phyloP scores from a whole-genome alignment of 1,140 invertebrate genomes.

The Charaxes varanes region DNA sequence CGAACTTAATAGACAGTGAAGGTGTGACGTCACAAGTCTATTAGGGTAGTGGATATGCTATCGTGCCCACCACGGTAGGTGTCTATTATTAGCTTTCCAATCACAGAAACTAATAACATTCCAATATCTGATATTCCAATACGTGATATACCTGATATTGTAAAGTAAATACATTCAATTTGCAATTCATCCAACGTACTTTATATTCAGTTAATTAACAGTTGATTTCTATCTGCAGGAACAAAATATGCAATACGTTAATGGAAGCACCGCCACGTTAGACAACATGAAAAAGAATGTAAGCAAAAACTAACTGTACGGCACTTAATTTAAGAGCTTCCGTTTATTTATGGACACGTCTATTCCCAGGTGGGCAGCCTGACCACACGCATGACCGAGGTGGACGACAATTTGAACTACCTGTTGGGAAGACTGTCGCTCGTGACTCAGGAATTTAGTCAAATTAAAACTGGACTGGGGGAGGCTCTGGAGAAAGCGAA shows the following conservation, averaged over 20 bases:
- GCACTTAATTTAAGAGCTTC: no score
- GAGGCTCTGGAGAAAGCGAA: conserved; percentile 83
- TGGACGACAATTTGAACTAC: conserved; percentile 90
- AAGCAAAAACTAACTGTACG: conserved; percentile 24
- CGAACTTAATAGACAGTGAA: no score
- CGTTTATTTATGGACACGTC: neutral
- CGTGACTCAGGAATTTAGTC: conserved; percentile 90
- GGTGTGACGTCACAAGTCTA: no score
- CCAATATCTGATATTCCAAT: no score
- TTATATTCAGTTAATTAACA: conserved; percentile 25
- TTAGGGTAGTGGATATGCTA: no score
- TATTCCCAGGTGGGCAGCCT: conserved; percentile 79
- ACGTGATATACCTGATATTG: no score
- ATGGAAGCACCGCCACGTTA: conserved; percentile 87
- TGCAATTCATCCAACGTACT: neutral
- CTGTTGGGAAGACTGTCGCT: conserved; percentile 86
- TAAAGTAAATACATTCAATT: conserved; percentile 1
- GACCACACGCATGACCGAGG: conserved; percentile 85
- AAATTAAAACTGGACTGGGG: conserved; percentile 84
- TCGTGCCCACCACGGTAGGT: no score
- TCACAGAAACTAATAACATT: no score
- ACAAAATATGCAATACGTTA: conserved; percentile 87
- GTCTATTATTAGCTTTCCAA: no score
- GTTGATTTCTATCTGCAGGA: conserved; percentile 71
- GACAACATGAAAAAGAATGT: conserved; percentile 87